Conservation (phyloP, 2,888 invertebrate genomes). For the Chrysodeixis includens region DNA sequence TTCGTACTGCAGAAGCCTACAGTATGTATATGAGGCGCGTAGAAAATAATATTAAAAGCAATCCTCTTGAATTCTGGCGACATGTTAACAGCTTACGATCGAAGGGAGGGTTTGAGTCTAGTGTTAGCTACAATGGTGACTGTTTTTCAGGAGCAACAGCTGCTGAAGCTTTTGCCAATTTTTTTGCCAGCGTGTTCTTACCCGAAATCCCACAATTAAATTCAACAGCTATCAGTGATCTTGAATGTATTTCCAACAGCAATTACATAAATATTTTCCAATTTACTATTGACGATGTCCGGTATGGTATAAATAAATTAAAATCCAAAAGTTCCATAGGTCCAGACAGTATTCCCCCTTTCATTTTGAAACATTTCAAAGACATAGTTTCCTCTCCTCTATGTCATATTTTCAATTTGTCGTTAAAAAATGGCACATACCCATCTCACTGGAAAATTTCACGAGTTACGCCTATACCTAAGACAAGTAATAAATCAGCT, state of each 20-base stretch:
- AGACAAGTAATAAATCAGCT: neutral
- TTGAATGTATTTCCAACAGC: neutral
- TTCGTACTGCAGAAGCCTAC: neutral
- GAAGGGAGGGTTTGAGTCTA: conserved; percentile 11
- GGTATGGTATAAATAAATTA: conserved; percentile 1
- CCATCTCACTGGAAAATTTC: neutral
- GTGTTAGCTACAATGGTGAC: conserved; percentile 6
- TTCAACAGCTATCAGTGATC: too few relatives aligned
- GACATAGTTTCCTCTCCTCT: neutral
- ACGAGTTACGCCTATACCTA: neutral
- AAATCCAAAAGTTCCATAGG: conserved; percentile 7
- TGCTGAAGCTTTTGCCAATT: conserved; percentile 10
- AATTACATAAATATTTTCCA: too few relatives aligned
- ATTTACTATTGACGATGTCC: neutral
- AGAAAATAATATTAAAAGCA: conserved; percentile 8
- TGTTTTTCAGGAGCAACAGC: neutral
- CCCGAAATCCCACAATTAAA: neutral
- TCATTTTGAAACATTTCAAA: neutral
- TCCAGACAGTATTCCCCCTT: conserved; percentile 6
- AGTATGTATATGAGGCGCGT: neutral
- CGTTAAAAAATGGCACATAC: neutral
- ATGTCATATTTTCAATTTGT: neutral
- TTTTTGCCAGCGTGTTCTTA: conserved; percentile 9
- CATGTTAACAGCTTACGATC: conserved; percentile 9
- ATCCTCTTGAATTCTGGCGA: conserved; percentile 13